These are phyloP conservation scores for Blera fallax DNA, from an alignment of 2,888 invertebrate species.

Conservation along the genomic window DNA sequence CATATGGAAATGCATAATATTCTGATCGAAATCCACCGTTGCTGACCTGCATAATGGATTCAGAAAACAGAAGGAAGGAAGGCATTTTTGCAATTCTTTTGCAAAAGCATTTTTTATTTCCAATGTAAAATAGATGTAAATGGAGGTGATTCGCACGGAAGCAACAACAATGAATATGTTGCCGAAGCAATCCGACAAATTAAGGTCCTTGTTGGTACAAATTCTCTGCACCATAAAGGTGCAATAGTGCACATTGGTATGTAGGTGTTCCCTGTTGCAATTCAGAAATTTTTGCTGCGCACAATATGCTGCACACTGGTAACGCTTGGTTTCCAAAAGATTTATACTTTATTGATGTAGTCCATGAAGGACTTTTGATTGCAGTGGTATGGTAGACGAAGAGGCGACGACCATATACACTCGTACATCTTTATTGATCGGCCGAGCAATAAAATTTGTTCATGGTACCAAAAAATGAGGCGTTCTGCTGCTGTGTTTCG, in stretches of 20 bases:
- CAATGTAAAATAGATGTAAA: conserved; percentile 66
- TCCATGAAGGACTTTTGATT: conserved; percentile 49
- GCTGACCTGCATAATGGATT: conserved; percentile 54
- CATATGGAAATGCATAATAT: conserved; percentile 54
- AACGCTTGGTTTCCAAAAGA: conserved; percentile 26
- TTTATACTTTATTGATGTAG: conserved; percentile 67
- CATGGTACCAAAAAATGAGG: neutral
- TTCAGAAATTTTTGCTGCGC: conserved; percentile 17
- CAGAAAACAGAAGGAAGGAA: conserved; percentile 10
- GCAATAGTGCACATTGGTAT: no score
- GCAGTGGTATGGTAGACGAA: neutral
- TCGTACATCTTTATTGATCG: conserved; percentile 52
- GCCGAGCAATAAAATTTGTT: conserved; percentile 2
- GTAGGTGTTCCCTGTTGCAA: neutral
- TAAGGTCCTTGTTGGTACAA: conserved; percentile 57
- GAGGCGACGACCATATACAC: no score
- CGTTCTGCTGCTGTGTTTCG: no score
- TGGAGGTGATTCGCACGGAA: conserved; percentile 49
- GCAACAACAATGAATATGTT: conserved; percentile 43
- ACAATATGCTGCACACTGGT: conserved; percentile 15
- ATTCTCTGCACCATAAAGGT: conserved; percentile 40
- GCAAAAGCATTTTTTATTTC: conserved; percentile 38
- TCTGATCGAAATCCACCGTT: conserved; percentile 23
- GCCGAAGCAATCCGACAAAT: conserved; percentile 42
- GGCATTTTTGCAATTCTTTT: neutral